phyloP scores from a whole-genome alignment of 1,140 invertebrate species.

The Myzus persicae region DNA sequence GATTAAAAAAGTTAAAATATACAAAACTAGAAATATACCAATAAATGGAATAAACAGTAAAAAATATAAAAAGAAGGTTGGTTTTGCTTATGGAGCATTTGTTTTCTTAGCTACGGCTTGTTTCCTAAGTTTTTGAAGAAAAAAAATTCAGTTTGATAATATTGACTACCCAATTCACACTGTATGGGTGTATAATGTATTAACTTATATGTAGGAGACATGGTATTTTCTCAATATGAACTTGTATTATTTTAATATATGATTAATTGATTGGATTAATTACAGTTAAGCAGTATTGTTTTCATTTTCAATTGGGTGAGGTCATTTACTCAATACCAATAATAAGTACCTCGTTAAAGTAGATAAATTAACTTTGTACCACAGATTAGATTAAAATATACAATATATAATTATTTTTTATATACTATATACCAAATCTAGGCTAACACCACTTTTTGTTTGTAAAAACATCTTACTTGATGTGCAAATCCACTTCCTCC shows the following conservation, averaged over 20 bases:
- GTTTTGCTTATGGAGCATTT: background rate
- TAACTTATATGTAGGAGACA: background rate
- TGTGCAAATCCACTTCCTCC: slow-evolving; percentile 74
- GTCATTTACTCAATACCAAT: background rate
- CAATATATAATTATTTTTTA: background rate
- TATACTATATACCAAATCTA: background rate
- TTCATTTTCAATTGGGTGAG: background rate
- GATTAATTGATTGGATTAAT: background rate
- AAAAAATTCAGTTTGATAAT: background rate
- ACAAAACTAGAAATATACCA: too few relatives aligned
- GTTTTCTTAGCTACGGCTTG: background rate
- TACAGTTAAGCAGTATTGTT: background rate
- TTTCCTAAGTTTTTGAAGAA: too few relatives aligned
- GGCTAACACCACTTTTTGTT: background rate
- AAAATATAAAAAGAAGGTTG: too few relatives aligned
- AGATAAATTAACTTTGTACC: too few relatives aligned
- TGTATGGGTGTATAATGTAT: background rate
- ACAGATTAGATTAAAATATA: background rate
- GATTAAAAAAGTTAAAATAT: background rate
- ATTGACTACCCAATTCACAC: background rate
- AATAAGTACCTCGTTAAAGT: background rate
- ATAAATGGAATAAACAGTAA: too few relatives aligned
- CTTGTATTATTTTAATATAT: background rate
- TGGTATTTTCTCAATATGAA: background rate
- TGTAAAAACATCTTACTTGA: slow-evolving; percentile 67